Percentiles rank a stretch among this genome's conserved stretches.
phyloP scores from a whole-genome alignment of 1,140 invertebrate genomes.

The Eciton burchellii region DNA sequence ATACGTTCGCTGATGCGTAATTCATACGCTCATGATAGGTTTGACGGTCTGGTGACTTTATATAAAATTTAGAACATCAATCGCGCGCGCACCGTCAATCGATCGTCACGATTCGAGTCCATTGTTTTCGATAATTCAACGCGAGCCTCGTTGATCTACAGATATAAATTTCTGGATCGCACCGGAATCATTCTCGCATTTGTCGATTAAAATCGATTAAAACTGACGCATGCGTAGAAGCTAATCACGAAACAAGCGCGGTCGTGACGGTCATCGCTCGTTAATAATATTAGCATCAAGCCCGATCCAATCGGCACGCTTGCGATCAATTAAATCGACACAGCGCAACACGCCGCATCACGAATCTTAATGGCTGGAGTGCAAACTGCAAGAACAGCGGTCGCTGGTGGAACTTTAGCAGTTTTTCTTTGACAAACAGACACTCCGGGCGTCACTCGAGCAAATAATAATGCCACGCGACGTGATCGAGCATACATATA shows the following conservation, averaged over 20 bases:
- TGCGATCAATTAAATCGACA: constrained; percentile 47
- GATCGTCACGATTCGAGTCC: neutral
- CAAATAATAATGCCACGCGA: neutral
- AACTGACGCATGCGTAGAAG: constrained; percentile 23
- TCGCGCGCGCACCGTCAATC: neutral
- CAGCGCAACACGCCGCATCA: neutral
- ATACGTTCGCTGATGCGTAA: neutral
- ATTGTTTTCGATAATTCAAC: constrained; percentile 11
- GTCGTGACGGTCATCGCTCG: neutral
- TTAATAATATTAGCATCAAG: constrained; percentile 45
- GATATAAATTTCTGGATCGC: constrained; percentile 26
- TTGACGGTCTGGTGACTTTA: neutral
- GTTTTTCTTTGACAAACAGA: neutral
- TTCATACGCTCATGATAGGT: neutral
- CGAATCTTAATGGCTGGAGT: constrained; percentile 1
- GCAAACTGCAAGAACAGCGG: neutral
- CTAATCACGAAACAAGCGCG: constrained; percentile 35
- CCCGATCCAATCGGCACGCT: constrained; percentile 13
- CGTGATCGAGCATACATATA: neutral
- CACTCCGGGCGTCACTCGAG: neutral
- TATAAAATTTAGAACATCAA: neutral
- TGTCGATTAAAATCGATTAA: constrained; percentile 35
- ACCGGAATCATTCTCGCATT: constrained; percentile 26
- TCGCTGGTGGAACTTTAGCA: neutral
- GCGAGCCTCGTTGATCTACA: neutral